Evolutionary conservation across 2,888 invertebrate genomes (phyloP).

Genomic region (Alsophila aescularia): DNA sequence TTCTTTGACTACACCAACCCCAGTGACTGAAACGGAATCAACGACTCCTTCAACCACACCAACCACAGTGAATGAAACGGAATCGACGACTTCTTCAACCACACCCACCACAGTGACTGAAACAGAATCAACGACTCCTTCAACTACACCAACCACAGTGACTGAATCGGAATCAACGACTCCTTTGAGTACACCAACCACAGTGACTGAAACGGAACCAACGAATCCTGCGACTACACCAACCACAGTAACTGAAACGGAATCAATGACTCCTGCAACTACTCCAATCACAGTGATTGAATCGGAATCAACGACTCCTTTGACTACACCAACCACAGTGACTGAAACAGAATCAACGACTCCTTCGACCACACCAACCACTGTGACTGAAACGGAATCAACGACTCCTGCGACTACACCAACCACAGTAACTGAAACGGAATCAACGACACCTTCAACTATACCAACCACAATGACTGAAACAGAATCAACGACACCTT

Average conservation of each 20-base stretch:
- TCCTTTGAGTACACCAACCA: background rate
- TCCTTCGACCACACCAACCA: background rate
- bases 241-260: background rate
- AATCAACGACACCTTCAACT: background rate
- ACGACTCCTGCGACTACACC: background rate
- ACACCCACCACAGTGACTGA: background rate
- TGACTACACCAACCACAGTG: background rate
- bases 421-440: background rate
- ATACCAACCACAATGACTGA: background rate
- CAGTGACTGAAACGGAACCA: background rate
- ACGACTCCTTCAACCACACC: background rate
- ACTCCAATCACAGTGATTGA: background rate
- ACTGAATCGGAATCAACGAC: slow-evolving; percentile 1
- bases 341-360: background rate
- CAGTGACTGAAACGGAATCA: background rate
- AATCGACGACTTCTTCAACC: background rate
- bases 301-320: background rate
- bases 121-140: background rate
- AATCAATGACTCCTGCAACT: background rate
- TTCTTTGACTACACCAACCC: slow-evolving; percentile 5
- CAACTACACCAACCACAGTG: background rate
- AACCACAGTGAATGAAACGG: background rate
- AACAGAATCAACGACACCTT: slow-evolving; percentile 3
- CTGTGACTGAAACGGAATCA: background rate
- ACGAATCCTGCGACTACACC: background rate